These are phyloP conservation scores for Caenorhabditis sp. DNA, from an alignment of 2,888 invertebrate species.

Conservation along the genomic window DNA sequence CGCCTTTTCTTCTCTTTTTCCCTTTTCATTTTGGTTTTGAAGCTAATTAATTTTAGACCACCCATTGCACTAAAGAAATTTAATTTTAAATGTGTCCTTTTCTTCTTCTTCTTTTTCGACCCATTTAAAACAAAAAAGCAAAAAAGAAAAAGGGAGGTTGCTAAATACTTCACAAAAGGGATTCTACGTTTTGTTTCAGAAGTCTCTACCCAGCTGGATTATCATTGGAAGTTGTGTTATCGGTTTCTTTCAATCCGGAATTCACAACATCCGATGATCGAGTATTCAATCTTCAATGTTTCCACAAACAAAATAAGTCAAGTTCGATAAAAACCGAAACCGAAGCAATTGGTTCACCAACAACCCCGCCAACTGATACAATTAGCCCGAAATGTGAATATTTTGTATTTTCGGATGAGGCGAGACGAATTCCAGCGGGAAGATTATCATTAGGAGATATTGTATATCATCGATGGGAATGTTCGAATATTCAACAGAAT, in stretches of 20 bases:
- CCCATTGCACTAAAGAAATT: conserved; percentile 3
- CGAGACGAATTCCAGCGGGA: conserved; percentile 9
- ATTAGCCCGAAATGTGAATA: conserved; percentile 43
- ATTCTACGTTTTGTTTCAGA: conserved; percentile 38
- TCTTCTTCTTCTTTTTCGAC: no score
- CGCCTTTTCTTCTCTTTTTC: no score
- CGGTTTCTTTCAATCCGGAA: conserved; percentile 63
- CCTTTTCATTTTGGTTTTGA: neutral
- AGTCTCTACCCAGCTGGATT: conserved; percentile 55
- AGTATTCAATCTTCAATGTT: conserved; percentile 58
- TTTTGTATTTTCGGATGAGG: neutral
- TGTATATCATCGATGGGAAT: conserved; percentile 62
- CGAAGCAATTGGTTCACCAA: conserved; percentile 26
- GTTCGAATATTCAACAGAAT: conserved; percentile 43
- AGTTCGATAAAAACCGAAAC: neutral
- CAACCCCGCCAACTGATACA: conserved; percentile 24
- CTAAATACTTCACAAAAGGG: neutral
- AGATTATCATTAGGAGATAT: conserved; percentile 43
- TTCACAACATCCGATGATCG: conserved; percentile 62
- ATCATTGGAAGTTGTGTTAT: conserved; percentile 53
- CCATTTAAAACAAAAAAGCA: neutral
- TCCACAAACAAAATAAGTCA: conserved; percentile 44
- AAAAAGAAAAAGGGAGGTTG: neutral
- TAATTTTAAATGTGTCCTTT: neutral
- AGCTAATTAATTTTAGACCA: neutral